A percentile compares a stretch with the other conserved stretches of the same genome.
These are phyloP conservation scores for Agriopis marginaria DNA, from an alignment of 2,888 invertebrate species.

Conservation along the genomic window DNA sequence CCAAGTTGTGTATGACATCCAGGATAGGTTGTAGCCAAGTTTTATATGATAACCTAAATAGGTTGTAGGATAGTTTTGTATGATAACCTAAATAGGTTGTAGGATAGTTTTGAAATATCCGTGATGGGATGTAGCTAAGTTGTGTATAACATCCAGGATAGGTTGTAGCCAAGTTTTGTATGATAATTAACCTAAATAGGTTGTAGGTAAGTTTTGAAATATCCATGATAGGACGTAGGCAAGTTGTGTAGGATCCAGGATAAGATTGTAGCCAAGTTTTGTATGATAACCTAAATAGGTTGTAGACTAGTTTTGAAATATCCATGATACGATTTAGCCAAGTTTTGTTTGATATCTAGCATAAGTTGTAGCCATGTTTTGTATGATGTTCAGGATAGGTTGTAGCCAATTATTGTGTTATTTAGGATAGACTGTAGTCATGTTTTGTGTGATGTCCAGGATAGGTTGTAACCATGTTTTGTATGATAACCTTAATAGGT, in stretches of 20 bases:
- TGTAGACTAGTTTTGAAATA: too few species aligned
- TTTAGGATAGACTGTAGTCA: not conserved
- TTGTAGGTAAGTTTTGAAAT: not conserved
- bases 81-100: not conserved
- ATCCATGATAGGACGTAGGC: not conserved
- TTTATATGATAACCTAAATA: constrained; percentile 86
- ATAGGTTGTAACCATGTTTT: not conserved
- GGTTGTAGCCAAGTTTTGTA: not conserved
- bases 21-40: not conserved
- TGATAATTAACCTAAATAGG: not conserved
- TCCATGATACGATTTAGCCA: too few species aligned
- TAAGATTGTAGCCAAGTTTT: not conserved
- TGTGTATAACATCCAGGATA: constrained; percentile 86
- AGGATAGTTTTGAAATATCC: not conserved
- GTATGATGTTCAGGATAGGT: constrained; percentile 86
- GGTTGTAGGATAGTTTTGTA: not conserved
- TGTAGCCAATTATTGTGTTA: not conserved
- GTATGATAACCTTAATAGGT: constrained; percentile 86
- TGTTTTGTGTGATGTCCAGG: not conserved
- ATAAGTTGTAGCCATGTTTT: not conserved
- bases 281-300: constrained; percentile 86
- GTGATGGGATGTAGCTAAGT: not conserved
- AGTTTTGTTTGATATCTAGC: not conserved
- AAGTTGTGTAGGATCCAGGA: not conserved
- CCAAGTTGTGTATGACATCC: not conserved